Evolutionary conservation across 2,888 invertebrate genomes (phyloP).

Genomic region (Pocota personata): DNA sequence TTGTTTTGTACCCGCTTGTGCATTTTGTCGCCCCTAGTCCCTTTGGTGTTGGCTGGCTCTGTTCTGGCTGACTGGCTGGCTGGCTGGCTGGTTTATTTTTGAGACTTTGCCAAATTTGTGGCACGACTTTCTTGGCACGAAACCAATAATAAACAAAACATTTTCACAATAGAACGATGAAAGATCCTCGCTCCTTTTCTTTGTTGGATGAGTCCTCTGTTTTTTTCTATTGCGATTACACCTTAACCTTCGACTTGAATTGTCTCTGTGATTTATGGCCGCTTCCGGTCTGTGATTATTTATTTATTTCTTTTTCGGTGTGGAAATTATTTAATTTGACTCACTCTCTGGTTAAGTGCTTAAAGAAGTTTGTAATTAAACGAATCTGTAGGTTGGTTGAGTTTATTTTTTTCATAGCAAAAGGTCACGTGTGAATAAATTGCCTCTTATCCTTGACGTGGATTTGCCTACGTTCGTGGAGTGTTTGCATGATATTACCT

Average conservation of each 20-base stretch:
- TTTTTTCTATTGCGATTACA: conserved; percentile 40
- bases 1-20: conserved; percentile 64
- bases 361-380: conserved; percentile 26
- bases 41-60: conserved; percentile 25
- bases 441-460: conserved; percentile 49
- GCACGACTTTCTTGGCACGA: conserved; percentile 70
- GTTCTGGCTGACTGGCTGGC: conserved; percentile 35
- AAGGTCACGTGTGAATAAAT: conserved; percentile 67
- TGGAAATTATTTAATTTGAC: conserved; percentile 43
- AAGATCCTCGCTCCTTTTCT: neutral
- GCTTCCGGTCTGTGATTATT: conserved; percentile 60
- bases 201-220: neutral
- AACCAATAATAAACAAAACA: conserved; percentile 72
- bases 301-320: conserved; percentile 15
- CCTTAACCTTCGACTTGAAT: conserved; percentile 72
- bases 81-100: conserved; percentile 44
- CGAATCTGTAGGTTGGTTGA: neutral
- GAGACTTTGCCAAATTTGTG: conserved; percentile 69
- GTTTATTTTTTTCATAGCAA: conserved; percentile 13
- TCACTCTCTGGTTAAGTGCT: neutral
- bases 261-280: conserved; percentile 60
- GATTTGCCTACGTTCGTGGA: neutral
- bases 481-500: conserved; percentile 60
- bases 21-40: conserved; percentile 46
- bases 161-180: conserved; percentile 36